Evolutionary conservation across 1,140 invertebrate genomes (phyloP), one percentile per base, ranked within the genome.

Genomic region (Pseudobourletiella spinata): DNA sequence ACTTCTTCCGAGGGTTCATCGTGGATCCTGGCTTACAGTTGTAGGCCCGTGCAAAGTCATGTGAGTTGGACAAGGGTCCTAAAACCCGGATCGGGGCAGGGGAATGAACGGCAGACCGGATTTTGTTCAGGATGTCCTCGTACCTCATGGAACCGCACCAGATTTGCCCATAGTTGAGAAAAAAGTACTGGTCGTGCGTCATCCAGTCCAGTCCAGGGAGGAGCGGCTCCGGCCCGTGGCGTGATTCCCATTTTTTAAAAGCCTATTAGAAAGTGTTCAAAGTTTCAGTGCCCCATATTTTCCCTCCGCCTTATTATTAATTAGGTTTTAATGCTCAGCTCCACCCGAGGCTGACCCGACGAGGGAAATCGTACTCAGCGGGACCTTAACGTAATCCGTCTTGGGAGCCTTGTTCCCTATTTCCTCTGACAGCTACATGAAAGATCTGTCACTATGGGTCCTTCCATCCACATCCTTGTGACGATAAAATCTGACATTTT

Each of bases 71-170:
- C 3, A 97, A 77, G 0, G 94, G 91, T 2, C 92, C 93, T 25
- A 92, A 78, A 0, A 96, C 92, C 30, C 95, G 79, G 15, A 98
- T 89, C 0, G 89, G 86, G 8, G 93, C 94, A 0, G 95, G 94
- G 14, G 93, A 92, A 73, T 98, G 95, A 8, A 95, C 92, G 3
- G 92, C 92, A 14, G 92, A 95, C 35, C 93, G 83, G 52, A 98
- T 84, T 78, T 96, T 96, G 25, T 88, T 92, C 1, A 95, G 76
- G 50, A 95, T 92, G 71, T 97, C 94, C 77, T 98, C 92, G 11
- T 29, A 42, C 22, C 56, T 11, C 44, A 59, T 64, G 8, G 44
- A 51, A 2, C 94, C 95, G 73, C 95, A 98, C 95, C 95, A 98
- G 46, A 98, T 97, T 80, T 89, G 81, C 6, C 14, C 89, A 74